These are phyloP conservation scores for Lepilemur septentrionalis DNA, from an alignment of 2,797 vertebrate species.

Conservation along the genomic window DNA sequence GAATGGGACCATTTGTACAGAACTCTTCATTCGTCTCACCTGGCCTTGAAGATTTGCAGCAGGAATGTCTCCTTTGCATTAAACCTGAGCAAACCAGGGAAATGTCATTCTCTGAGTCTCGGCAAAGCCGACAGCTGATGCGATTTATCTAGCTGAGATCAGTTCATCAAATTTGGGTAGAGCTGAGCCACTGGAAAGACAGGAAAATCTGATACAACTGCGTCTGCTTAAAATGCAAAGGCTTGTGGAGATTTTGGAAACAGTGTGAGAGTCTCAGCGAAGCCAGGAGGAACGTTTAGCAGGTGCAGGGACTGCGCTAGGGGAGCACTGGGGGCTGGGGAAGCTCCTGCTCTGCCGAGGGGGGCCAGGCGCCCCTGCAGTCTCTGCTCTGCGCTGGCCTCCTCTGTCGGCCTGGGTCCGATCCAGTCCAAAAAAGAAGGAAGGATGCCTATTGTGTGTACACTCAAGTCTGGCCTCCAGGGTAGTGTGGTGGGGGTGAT, in stretches of 20 bases:
- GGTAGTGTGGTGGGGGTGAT: background rate
- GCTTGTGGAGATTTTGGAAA: constrained; percentile 82
- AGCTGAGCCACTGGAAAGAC: constrained; percentile 81
- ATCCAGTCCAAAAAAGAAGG: background rate
- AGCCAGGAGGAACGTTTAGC: constrained; percentile 81
- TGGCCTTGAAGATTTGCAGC: constrained; percentile 75
- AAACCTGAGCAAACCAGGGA: constrained; percentile 82
- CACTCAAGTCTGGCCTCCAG: background rate
- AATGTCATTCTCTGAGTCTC: constrained; percentile 84
- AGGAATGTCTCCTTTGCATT: constrained; percentile 64
- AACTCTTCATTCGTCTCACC: constrained; percentile 84
- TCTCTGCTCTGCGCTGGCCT: background rate
- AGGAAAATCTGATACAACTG: constrained; percentile 80
- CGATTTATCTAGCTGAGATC: constrained; percentile 86
- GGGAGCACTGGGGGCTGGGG: background rate
- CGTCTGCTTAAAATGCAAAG: constrained; percentile 86
- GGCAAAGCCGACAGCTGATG: constrained; percentile 84
- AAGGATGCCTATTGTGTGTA: background rate
- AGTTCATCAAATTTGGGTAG: constrained; percentile 86
- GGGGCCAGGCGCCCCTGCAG: background rate
- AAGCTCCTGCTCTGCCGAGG: constrained; percentile 39
- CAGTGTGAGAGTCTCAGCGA: constrained; percentile 81
- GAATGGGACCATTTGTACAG: constrained; percentile 77
- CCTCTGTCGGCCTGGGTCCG: background rate
- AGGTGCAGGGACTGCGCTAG: constrained; percentile 71